These are phyloP conservation scores for Batillaria attramentaria DNA, from an alignment of 1,140 invertebrate species.

Conservation along the genomic window DNA sequence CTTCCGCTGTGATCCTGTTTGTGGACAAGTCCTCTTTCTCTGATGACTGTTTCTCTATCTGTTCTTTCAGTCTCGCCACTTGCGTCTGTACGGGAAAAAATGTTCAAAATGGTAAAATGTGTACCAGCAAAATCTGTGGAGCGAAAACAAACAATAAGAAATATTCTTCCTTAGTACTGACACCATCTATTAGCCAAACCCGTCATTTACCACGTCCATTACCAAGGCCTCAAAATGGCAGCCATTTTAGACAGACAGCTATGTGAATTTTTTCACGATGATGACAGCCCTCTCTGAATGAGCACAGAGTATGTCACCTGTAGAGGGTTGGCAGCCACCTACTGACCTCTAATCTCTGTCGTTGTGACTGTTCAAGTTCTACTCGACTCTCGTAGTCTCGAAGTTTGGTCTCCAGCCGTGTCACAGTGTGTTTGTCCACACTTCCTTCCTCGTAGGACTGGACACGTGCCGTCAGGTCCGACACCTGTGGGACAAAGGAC, in stretches of 20 bases:
- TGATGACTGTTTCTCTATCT: constrained; percentile 83
- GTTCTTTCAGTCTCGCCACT: constrained; percentile 86
- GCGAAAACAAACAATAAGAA: too few relatives aligned
- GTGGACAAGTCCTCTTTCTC: constrained; percentile 81
- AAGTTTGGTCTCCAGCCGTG: constrained; percentile 82
- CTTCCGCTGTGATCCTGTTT: constrained; percentile 83
- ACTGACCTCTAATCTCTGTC: constrained; percentile 83
- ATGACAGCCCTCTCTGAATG: too few relatives aligned
- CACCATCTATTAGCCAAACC: too few relatives aligned
- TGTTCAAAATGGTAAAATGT: background rate
- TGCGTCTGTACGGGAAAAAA: constrained; percentile 75
- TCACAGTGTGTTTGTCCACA: constrained; percentile 81
- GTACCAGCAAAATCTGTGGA: too few relatives aligned
- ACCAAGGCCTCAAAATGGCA: background rate
- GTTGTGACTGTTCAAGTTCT: constrained; percentile 89
- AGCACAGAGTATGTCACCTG: too few relatives aligned
- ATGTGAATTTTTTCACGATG: too few relatives aligned
- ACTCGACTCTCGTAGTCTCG: constrained; percentile 91
- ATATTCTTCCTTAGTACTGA: too few relatives aligned
- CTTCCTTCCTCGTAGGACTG: constrained; percentile 87
- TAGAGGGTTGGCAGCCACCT: too few relatives aligned
- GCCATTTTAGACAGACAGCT: too few relatives aligned
- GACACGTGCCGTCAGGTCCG: constrained; percentile 82
- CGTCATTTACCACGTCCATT: background rate
- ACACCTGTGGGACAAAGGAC: constrained; percentile 69